Conservation (phyloP, 2,113 vertebrate species). For the Mugil cephalus region DNA sequence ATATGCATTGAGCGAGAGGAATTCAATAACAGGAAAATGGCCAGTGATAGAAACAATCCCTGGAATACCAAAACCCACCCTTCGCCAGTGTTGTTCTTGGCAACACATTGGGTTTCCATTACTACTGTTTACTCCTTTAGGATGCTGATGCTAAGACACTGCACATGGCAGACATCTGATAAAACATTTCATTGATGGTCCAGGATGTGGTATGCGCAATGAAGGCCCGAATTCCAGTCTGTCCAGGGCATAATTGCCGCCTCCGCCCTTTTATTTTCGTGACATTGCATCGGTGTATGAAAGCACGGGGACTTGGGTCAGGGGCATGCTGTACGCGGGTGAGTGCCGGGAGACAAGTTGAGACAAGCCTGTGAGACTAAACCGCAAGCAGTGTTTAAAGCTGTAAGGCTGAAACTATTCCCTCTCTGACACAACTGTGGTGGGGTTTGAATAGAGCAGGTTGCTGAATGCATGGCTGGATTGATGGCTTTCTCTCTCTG, state of each 20-base stretch:
- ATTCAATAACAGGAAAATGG: conserved; percentile 88
- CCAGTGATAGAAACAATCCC: conserved; percentile 85
- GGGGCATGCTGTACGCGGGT: conserved; percentile 1
- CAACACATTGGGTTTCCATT: conserved; percentile 62
- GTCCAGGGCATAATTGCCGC: neutral
- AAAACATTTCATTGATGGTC: conserved; percentile 35
- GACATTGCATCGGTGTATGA: neutral
- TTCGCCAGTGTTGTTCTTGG: conserved; percentile 82
- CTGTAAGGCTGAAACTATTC: conserved; percentile 66
- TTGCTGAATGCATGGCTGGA: conserved; percentile 33
- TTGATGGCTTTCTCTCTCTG: conserved; percentile 19
- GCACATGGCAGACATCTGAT: conserved; percentile 14
- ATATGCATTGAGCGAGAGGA: conserved; percentile 82
- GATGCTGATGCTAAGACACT: conserved; percentile 41
- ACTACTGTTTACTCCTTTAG: conserved; percentile 71
- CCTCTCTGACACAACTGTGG: conserved; percentile 49
- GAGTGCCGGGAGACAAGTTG: conserved; percentile 28
- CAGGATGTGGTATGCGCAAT: conserved; percentile 12
- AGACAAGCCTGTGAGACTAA: conserved; percentile 23
- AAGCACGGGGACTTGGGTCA: conserved; percentile 5
- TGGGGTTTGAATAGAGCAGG: conserved; percentile 52
- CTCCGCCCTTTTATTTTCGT: neutral
- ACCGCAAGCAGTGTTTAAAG: conserved; percentile 56
- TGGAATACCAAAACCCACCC: conserved; percentile 84
- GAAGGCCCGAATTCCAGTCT: conserved; percentile 14